Conservation (phyloP, 2,888 invertebrate species). For the Drosophila incognita region DNA sequence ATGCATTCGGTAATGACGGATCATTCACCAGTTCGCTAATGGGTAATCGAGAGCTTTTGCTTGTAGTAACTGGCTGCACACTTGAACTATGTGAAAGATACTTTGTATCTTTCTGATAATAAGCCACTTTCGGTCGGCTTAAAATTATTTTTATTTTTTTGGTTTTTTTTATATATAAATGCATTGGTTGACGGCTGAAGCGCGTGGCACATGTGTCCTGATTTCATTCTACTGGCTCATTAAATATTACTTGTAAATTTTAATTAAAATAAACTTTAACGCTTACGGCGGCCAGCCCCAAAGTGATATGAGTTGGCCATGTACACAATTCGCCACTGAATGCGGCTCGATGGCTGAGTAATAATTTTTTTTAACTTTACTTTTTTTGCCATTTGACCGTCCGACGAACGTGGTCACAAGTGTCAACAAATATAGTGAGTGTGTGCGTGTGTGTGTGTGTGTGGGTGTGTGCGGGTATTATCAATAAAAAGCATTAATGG, state of each 20-base stretch:
- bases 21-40: too few species aligned
- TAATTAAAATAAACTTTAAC: conserved; percentile 77
- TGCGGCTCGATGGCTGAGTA: conserved; percentile 46
- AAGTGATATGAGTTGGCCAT: not conserved
- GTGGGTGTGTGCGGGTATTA: conserved; percentile 18
- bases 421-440: not conserved
- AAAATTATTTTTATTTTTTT: not conserved
- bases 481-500: conserved; percentile 69
- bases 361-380: conserved; percentile 59
- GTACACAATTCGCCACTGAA: conserved; percentile 35
- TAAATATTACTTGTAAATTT: conserved; percentile 81
- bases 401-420: conserved; percentile 18
- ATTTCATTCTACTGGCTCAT: conserved; percentile 69
- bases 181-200: conserved; percentile 31
- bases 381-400: conserved; percentile 36
- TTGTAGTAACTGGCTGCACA: not conserved
- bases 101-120: not conserved
- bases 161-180: conserved; percentile 18
- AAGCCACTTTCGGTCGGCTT: not conserved
- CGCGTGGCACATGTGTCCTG: conserved; percentile 25
- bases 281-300: conserved; percentile 38
- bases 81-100: not conserved
- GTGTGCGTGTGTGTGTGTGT: not conserved
- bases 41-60: not conserved
- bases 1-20: not conserved